Evolutionary conservation across 2,797 vertebrate genomes (phyloP), one percentile per base, ranked within the genome.

Genomic region (Danio aesculapii): DNA sequence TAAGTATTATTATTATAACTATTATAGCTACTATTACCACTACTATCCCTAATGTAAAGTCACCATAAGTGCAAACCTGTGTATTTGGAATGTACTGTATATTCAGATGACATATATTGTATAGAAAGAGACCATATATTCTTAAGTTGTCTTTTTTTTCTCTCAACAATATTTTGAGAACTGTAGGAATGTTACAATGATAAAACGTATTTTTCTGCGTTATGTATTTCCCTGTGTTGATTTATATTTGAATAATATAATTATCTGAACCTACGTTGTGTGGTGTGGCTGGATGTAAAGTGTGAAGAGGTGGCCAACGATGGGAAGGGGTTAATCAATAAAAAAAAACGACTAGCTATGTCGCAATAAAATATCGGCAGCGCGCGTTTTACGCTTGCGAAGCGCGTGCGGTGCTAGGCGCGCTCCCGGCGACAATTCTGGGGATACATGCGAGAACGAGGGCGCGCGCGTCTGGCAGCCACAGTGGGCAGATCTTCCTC

Each of bases 31-130:
- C 81, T 83, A 85, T 85, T 67, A 77, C 84, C 83, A 1, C 6
- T 67, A 77, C 72, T 19, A 39, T 39, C 75, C 69, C 49, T 17
- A 57, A 86, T 83, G 66, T 84, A 68, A 64, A 82, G 75, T 85
- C 89, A 91, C 92, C 93, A 83, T 82, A 94, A 94, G 93, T 94
- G 93, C 93, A 94, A 94, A 92, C 83, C 82, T 92, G 86, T 92
- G 87, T 87, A 89, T 87, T 84, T 76, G 77, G 47, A 85, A 85
- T 58, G 10, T 75, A 90, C 87, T 88, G 83, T 91, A 83, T 89
- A 88, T 83, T 63, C 43, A 82, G 84, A 84, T 43, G 14, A 50
- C 39, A 63, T 79, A 53, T 63, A 86, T 53, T 80, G 64, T 50
- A 75, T 70, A 63, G 78, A n/a, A n/a, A 82, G 79, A 82, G 59